Base-by-base conservation (phyloP, 2,888 invertebrate genomes). In the Dolomedes plantarius region DNA sequence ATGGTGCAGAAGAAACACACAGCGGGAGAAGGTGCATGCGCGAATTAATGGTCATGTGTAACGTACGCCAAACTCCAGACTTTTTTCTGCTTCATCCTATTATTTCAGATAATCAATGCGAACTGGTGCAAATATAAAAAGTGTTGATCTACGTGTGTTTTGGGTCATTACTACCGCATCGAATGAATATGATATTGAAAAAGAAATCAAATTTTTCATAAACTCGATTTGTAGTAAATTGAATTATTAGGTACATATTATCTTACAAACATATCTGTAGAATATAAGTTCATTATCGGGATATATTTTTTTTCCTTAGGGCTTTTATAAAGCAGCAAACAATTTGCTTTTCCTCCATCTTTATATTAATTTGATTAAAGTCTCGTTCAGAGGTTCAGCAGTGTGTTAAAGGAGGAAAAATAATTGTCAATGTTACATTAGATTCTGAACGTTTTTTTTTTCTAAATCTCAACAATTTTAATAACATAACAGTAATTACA, bases 21-120 rank as follows among this genome's bases (percentile, higher is more conserved):
- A 1, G 32, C 67, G 31, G 36, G 11, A 9, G 5, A 13, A 16
- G 11, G 32, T 67, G 67, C 67, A 67, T n/a, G 5, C 36, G 7
- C 23, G n/a, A 19, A 67, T 67, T 31, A 19, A 56, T 23, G n/a
- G 67, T 65, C 11, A 32, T 19, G 67, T 75, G 56, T 56, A 68
- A 32, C 69, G 29, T 69, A 62, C 27, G 83, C 77, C 83, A 77
- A 77, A 77, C 67, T 56, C 77, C 46, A 36, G 56, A 77, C 39
- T 72, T 64, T 76, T 67, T 83, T 72, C 72, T 77, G 83, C 83
- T 77, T 83, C 67, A 72, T 31, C 39, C 56, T 23, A 56, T 83
- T 72, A 77, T 83, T 83, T 72, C 50, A 83, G 83, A 83, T 83
- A 83, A 83, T 83, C 83, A 83, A 46, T 76, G 46, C 28, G 16